phyloP scores from a whole-genome alignment of 2,888 invertebrate species.

The Laothoe populi region DNA sequence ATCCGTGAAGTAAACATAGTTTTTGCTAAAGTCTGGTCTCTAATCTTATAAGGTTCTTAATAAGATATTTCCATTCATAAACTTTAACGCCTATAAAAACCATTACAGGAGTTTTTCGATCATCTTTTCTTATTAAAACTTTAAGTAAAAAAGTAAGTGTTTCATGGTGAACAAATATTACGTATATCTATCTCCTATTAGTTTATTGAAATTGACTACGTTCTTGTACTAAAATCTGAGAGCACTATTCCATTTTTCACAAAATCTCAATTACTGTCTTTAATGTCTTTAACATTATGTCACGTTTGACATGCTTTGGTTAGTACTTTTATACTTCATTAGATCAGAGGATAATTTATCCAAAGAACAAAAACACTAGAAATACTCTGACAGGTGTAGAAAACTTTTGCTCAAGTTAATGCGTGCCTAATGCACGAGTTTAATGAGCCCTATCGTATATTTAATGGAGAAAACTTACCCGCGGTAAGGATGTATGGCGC shows the following conservation, averaged over 20 bases:
- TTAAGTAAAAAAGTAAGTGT: constrained; percentile 23
- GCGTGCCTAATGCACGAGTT: constrained; percentile 48
- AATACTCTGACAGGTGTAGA: constrained; percentile 34
- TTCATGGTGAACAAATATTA: not conserved
- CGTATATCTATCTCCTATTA: not conserved
- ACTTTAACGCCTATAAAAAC: constrained; percentile 6
- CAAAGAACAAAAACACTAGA: not conserved
- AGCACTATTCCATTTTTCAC: not conserved
- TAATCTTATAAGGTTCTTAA: constrained; percentile 11
- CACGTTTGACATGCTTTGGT: not conserved
- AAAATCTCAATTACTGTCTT: too few relatives aligned
- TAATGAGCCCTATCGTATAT: constrained; percentile 53
- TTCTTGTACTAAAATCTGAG: not conserved
- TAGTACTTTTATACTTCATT: not conserved
- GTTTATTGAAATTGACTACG: constrained; percentile 8
- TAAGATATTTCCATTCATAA: not conserved
- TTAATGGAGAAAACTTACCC: constrained; percentile 39
- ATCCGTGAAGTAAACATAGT: too few relatives aligned
- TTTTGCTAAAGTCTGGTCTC: too few relatives aligned
- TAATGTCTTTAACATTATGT: too few relatives aligned
- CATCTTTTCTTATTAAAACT: constrained; percentile 33
- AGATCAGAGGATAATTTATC: not conserved
- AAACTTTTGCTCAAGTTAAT: constrained; percentile 42
- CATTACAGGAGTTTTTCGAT: constrained; percentile 31
- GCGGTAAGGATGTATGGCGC: constrained; percentile 31